Percentiles rank a stretch among this genome's conserved stretches.
These are phyloP conservation scores for Musca domestica DNA, from an alignment of 1,140 invertebrate species.

Conservation along the genomic window DNA sequence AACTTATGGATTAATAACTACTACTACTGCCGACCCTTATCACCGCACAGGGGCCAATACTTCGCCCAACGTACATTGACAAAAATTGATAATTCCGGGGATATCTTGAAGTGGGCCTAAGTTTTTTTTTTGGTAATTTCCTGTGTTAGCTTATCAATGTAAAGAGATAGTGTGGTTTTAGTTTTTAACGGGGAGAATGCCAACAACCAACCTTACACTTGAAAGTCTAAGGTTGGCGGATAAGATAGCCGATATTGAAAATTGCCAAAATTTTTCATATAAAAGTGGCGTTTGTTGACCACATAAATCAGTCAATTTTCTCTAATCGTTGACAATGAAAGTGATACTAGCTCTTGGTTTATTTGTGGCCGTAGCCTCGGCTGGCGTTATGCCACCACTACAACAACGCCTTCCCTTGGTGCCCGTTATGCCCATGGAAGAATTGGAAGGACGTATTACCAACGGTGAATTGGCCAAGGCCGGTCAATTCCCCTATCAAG, in stretches of 20 bases:
- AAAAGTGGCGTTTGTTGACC: neutral
- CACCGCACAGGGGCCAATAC: too few relatives aligned
- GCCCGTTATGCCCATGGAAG: neutral
- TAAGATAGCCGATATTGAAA: neutral
- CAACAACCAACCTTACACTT: too few relatives aligned
- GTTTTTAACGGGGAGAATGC: too few relatives aligned
- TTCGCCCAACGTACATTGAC: too few relatives aligned
- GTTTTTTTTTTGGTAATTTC: neutral
- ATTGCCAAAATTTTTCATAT: neutral
- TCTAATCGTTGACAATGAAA: conserved; percentile 21
- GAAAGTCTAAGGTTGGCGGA: neutral
- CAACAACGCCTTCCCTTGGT: neutral
- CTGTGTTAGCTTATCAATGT: neutral
- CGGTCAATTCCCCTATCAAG: conserved; percentile 45
- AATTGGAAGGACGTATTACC: conserved; percentile 37
- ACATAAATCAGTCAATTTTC: conserved; percentile 30
- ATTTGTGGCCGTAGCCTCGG: conserved; percentile 17
- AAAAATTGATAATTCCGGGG: too few relatives aligned
- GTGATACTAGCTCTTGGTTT: conserved; percentile 12
- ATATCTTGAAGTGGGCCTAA: too few relatives aligned
- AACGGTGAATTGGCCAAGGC: conserved; percentile 34
- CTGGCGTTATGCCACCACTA: neutral
- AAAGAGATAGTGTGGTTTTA: neutral
- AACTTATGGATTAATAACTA: too few relatives aligned
- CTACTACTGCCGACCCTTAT: too few relatives aligned